A percentile compares a stretch with the other conserved stretches of the same genome.
phyloP scores from a whole-genome alignment of 1,140 invertebrate species.

The Drosophila mayri region DNA sequence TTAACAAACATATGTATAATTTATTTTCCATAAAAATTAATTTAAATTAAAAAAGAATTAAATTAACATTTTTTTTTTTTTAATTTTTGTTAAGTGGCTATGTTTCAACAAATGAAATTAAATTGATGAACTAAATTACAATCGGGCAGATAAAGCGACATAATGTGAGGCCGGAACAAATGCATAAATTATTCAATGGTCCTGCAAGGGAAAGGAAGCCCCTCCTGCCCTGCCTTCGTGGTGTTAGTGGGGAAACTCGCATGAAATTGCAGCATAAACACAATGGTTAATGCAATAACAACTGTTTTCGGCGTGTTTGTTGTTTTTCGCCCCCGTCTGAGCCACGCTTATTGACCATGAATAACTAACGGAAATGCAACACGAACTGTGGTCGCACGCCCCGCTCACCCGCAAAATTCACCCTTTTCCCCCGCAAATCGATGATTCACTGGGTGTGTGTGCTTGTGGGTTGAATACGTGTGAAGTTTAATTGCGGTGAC shows the following conservation, averaged over 20 bases:
- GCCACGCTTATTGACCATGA: conserved; percentile 69
- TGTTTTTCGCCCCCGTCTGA: conserved; percentile 18
- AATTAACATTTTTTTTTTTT: background rate
- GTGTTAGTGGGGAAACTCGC: conserved; percentile 47
- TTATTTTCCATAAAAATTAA: background rate
- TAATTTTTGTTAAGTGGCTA: conserved; percentile 1
- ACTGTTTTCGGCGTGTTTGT: conserved; percentile 13
- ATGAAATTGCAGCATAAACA: conserved; percentile 66
- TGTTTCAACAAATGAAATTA: conserved; percentile 53
- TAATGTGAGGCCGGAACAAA: conserved; percentile 52
- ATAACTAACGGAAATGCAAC: conserved; percentile 73
- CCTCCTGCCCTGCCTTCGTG: background rate
- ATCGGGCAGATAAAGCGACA: conserved; percentile 68
- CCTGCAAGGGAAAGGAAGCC: conserved; percentile 31
- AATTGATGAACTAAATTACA: conserved; percentile 79
- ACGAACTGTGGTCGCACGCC: conserved; percentile 43
- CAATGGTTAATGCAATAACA: conserved; percentile 51
- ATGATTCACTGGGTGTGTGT: conserved; percentile 30
- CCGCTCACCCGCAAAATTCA: background rate
- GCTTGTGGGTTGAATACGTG: conserved; percentile 8
- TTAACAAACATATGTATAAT: too few species aligned
- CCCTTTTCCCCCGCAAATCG: conserved; percentile 19
- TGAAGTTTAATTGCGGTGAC: conserved; percentile 62
- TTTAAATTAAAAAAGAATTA: background rate
- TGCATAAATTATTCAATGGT: conserved; percentile 53